Base-by-base conservation (phyloP, 2,113 vertebrate genomes). In the Neogale vison region DNA sequence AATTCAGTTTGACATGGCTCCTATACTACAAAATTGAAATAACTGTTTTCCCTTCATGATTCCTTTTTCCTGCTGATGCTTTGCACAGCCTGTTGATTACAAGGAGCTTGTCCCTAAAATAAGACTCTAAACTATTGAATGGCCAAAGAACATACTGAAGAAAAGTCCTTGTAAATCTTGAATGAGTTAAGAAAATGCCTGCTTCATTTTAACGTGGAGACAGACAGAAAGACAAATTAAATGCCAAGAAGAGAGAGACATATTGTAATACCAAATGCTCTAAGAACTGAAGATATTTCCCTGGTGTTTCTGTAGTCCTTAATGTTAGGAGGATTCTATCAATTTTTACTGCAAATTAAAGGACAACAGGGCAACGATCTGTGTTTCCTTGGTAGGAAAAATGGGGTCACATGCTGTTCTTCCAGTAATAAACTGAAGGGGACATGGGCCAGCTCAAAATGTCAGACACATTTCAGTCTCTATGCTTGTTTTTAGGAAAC, bases 181-280 rank as follows among this genome's bases (percentile, higher is more conserved):
- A 39, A 15, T 69, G 18, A 82, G 36, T 29, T 69, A 80, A 82
- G 45, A 57, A 39, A 74, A 69, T 31, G 42, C 23, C 65, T 31
- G 3, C 67, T 90, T 2, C 24, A n/a, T 36, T 81, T 97, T 87
- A 52, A 81, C 4, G 0, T 0, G 34, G 45, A 86, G 91, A 81
- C 63, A 93, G 91, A 79, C 24, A 91, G 88, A 85, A 52, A 69
- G 85, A 74, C 81, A 57, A 84, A 57, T n/a, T 80, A 80, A 57
- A 50, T 57, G 42, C 65, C 17, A 88, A 34, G 4, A 8, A 81
- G 93, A 59, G 42, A 0, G 26, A 57, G 79, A 61, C 55, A 34
- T 72, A 21, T 2, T 65, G 29, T 18, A 47, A 85, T 39, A 21
- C 29, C 76, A 50, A 42, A 71, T 61, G 86, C 36, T 81, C 42